Conservation (phyloP, 1,140 invertebrate species). For the Drosophila triauraria region DNA sequence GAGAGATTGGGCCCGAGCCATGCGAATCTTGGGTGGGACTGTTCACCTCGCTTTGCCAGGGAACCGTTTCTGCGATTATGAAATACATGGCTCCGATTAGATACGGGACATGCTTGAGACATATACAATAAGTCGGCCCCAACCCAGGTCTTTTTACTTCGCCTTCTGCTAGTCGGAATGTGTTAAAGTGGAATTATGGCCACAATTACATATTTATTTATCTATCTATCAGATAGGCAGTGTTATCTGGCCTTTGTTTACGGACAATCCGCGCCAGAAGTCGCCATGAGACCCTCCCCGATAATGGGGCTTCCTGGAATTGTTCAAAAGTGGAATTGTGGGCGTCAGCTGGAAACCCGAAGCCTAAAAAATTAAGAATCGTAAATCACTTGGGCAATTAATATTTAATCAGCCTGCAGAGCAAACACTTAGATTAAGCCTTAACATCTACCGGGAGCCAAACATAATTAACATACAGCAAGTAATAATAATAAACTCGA, state of each 20-base stretch:
- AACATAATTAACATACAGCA: slow-evolving; percentile 73
- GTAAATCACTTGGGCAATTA: slow-evolving; percentile 67
- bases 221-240: slow-evolving; percentile 50
- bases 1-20: neutral
- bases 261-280: slow-evolving; percentile 36
- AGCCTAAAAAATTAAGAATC: slow-evolving; percentile 10
- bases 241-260: slow-evolving; percentile 51
- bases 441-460: slow-evolving; percentile 50
- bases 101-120: slow-evolving; percentile 48
- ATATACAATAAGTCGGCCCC: slow-evolving; percentile 21
- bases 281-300: slow-evolving; percentile 25
- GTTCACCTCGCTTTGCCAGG: neutral
- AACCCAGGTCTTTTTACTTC: slow-evolving; percentile 21
- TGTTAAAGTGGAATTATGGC: slow-evolving; percentile 50
- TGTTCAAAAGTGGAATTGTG: slow-evolving; percentile 8
- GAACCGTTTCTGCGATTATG: slow-evolving; percentile 52
- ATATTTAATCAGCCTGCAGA: slow-evolving; percentile 52
- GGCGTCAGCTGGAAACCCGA: slow-evolving; percentile 10
- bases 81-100: slow-evolving; percentile 64
- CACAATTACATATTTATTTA: slow-evolving; percentile 70
- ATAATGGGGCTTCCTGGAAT: slow-evolving; percentile 47
- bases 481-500: slow-evolving; percentile 62
- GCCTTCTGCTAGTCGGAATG: slow-evolving; percentile 23
- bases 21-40: slow-evolving; percentile 32
- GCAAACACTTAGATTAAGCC: slow-evolving; percentile 51